phyloP scores from a whole-genome alignment of 2,797 vertebrate species.

The Myotis myotis region DNA sequence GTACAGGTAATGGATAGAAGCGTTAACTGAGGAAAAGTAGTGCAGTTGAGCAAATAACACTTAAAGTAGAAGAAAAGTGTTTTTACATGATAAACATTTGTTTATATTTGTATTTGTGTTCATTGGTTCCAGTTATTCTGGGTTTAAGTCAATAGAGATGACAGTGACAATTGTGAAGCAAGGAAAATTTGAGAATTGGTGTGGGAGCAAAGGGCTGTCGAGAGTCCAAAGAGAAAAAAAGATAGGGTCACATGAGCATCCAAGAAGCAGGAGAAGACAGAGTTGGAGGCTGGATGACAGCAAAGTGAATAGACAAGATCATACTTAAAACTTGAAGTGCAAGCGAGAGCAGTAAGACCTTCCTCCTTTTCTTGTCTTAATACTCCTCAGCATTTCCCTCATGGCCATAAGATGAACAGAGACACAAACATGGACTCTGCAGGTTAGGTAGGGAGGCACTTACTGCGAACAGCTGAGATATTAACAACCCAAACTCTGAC shows the following conservation, averaged over 20 bases:
- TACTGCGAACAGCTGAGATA: conserved; percentile 18
- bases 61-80: neutral
- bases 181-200: neutral
- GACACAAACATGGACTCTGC: neutral
- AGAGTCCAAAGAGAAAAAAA: neutral
- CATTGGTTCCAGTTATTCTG: neutral
- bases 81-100: neutral
- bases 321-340: neutral
- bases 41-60: neutral
- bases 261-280: neutral
- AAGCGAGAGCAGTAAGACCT: neutral
- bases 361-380: neutral
- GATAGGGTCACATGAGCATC: neutral
- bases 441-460: neutral
- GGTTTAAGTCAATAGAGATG: neutral
- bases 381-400: neutral
- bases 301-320: neutral
- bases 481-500: neutral
- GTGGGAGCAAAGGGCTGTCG: neutral
- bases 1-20: neutral
- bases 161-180: too few species aligned
- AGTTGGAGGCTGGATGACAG: neutral
- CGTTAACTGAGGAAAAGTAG: neutral
- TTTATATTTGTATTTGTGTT: neutral
- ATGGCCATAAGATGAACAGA: neutral